Evolutionary conservation across 2,888 invertebrate species (phyloP), one percentile per base, ranked within the genome.

Genomic region (Pomacea canaliculata): DNA sequence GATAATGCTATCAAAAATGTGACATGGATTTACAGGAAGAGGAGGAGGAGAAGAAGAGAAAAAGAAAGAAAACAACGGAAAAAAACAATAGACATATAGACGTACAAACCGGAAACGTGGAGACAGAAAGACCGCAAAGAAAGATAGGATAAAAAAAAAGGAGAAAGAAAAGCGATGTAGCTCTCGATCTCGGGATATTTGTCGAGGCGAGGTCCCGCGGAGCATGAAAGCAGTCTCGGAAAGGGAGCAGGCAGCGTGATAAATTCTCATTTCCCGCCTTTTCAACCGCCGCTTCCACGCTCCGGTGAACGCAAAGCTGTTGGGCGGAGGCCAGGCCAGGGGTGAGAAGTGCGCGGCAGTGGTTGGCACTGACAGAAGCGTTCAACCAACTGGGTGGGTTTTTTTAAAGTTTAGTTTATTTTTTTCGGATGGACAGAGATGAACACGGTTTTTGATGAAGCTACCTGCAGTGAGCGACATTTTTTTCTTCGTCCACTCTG

Each of bases 181-280:
- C 23, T 37, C 37, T 23, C n/a, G 23, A 71, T 16, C 19, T 19
- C 18, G 13, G 23, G 60, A 16, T 23, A 16, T 49, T 51, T 18
- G 23, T 23, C 19, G 49, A 70, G 37, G 23, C 23, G 51, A 51
- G n/a, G 70, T 16, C 23, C 19, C 23, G 23, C 13, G 23, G 46
- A 49, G 73, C 27, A n/a, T 27, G 59, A 65, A 18, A 66, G 72
- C n/a, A 23, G 68, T 4, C 68, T 16, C 67, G 67, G 51, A 73
- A 73, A 67, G 68, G 73, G 67, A 13, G 73, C 73, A 73, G 48
- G 16, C 10, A 66, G 66, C 73, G 73, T 73, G 68, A 73, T 73
- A 73, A 73, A 68, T 73, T 73, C 73, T 60, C 73, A 73, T 73
- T 73, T 73, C 73, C 73, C 73, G 65, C 73, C 68, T 23, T 73